phyloP scores from a whole-genome alignment of 2,797 vertebrate species.

The Peromyscus melanophrys region DNA sequence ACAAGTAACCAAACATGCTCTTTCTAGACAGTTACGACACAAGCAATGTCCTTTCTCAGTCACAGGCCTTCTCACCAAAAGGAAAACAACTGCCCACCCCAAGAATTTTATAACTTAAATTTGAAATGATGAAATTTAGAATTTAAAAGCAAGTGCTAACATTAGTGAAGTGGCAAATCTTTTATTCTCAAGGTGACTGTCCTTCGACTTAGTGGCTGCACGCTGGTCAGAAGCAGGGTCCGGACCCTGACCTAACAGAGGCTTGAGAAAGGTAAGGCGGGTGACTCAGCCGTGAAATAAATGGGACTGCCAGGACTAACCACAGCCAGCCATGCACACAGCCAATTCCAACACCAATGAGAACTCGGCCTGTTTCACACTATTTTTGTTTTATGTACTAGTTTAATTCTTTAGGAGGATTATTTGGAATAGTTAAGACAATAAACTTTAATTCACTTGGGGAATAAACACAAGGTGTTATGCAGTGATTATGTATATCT shows the following conservation, averaged over 20 bases:
- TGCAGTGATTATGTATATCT: not conserved
- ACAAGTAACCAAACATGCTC: not conserved
- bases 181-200: slow-evolving; percentile 18
- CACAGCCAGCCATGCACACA: not conserved
- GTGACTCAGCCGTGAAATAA: not conserved
- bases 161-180: slow-evolving; percentile 11
- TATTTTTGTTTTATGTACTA: not conserved
- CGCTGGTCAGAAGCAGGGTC: not conserved
- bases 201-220: slow-evolving; percentile 5
- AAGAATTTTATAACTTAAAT: slow-evolving; percentile 53
- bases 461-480: slow-evolving; percentile 33
- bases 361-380: not conserved
- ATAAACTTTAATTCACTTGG: slow-evolving; percentile 31
- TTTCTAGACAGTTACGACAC: not conserved
- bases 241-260: slow-evolving; percentile 6
- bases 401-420: slow-evolving; percentile 44
- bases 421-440: slow-evolving; percentile 33
- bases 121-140: slow-evolving; percentile 33
- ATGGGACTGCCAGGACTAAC: not conserved
- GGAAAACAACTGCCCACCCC: not conserved
- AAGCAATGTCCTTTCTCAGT: not conserved
- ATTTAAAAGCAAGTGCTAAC: slow-evolving; percentile 67
- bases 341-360: not conserved
- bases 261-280: not conserved
- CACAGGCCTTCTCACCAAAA: slow-evolving; percentile 3